Conservation (phyloP, 2,888 invertebrate species). For the Cheilosia urbana region DNA sequence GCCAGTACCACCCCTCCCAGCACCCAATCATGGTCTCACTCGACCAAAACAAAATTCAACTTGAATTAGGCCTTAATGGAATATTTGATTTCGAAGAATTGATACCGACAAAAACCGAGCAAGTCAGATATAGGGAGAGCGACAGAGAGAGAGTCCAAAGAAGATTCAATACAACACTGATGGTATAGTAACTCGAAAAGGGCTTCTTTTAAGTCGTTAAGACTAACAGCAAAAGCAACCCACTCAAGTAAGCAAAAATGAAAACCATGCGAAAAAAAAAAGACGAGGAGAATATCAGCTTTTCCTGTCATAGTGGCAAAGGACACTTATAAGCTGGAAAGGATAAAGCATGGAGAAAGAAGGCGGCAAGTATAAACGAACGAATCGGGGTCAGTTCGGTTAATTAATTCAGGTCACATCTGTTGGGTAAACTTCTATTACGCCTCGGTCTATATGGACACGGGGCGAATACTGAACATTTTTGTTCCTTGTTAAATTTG, state of each 20-base stretch:
- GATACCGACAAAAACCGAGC: constrained; percentile 57
- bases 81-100: constrained; percentile 70
- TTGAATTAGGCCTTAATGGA: constrained; percentile 73
- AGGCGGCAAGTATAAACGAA: neutral
- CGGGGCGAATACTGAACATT: constrained; percentile 62
- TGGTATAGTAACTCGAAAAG: constrained; percentile 21
- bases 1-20: neutral
- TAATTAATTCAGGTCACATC: constrained; percentile 82
- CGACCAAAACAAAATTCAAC: constrained; percentile 73
- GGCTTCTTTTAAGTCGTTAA: constrained; percentile 48
- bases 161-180: neutral
- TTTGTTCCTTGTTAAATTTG: constrained; percentile 34
- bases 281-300: constrained; percentile 24
- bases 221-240: constrained; percentile 33
- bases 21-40: constrained; percentile 50
- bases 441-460: constrained; percentile 47
- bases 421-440: constrained; percentile 79
- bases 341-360: neutral
- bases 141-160: neutral
- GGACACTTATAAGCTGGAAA: constrained; percentile 30
- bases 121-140: neutral
- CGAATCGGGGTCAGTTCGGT: constrained; percentile 79
- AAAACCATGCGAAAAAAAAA: neutral
- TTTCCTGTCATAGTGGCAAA: constrained; percentile 41
- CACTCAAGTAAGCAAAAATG: constrained; percentile 17